Conservation (phyloP, 1,140 invertebrate species). For the Euglossa dilemma region DNA sequence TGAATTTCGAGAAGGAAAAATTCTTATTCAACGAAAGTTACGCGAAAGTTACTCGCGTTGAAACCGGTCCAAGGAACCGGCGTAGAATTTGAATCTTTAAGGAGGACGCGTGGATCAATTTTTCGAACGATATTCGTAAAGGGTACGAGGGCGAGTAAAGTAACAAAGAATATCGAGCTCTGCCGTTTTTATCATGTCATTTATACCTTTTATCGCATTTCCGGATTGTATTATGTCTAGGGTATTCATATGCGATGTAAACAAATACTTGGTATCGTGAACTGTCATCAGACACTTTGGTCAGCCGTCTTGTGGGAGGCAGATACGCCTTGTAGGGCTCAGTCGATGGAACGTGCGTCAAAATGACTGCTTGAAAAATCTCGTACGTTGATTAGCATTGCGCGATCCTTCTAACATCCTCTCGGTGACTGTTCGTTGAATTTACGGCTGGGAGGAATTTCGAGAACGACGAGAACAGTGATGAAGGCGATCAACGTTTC, state of each 20-base stretch:
- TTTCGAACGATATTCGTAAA: background rate
- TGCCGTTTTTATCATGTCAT: conserved; percentile 45
- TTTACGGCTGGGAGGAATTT: background rate
- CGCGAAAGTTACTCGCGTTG: too few species aligned
- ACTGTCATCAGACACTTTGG: conserved; percentile 63
- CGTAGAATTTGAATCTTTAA: background rate
- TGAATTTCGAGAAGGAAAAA: too few species aligned
- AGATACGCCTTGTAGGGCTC: conserved; percentile 32
- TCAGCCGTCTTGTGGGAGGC: conserved; percentile 40
- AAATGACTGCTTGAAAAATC: conserved; percentile 37
- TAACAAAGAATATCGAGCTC: background rate
- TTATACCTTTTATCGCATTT: conserved; percentile 73
- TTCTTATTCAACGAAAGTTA: too few species aligned
- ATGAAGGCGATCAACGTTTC: background rate
- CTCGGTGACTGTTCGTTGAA: background rate
- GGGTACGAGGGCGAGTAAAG: background rate
- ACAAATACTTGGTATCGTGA: conserved; percentile 73
- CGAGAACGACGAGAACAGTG: too few species aligned
- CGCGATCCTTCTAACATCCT: too few species aligned
- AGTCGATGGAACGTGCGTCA: conserved; percentile 22
- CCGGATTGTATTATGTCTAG: conserved; percentile 77
- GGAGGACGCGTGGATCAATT: background rate
- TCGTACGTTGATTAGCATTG: background rate
- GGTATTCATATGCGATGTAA: conserved; percentile 66
- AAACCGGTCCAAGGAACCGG: too few species aligned